phyloP scores from a whole-genome alignment of 1,140 invertebrate species.

The Bombyx mandarina region DNA sequence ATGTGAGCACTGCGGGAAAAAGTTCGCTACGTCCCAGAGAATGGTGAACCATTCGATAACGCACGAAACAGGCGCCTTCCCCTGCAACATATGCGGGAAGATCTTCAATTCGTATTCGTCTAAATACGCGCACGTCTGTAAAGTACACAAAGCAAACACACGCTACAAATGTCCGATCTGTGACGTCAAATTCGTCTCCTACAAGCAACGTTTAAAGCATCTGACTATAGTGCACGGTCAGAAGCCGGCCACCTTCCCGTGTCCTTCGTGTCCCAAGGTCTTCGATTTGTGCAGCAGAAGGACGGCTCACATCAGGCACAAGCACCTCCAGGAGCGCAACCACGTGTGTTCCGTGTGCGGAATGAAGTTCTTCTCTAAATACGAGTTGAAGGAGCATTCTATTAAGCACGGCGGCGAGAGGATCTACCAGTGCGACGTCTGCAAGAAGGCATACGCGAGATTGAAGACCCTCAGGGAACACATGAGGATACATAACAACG shows the following conservation, averaged over 20 bases:
- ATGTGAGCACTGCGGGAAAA: conserved; percentile 64
- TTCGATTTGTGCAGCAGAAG: conserved; percentile 54
- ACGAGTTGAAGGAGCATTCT: conserved; percentile 52
- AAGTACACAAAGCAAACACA: conserved; percentile 48
- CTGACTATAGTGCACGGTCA: conserved; percentile 45
- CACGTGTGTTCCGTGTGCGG: conserved; percentile 53
- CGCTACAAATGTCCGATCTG: conserved; percentile 60
- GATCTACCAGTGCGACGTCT: conserved; percentile 60
- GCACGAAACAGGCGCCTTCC: conserved; percentile 51
- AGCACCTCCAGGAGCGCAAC: conserved; percentile 53
- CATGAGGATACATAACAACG: conserved; percentile 65
- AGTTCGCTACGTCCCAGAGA: conserved; percentile 50
- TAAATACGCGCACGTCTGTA: conserved; percentile 43
- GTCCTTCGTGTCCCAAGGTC: conserved; percentile 48
- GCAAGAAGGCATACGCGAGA: conserved; percentile 70
- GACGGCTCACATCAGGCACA: conserved; percentile 45
- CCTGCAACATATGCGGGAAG: conserved; percentile 52
- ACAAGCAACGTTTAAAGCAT: conserved; percentile 55
- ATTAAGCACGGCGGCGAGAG: conserved; percentile 55
- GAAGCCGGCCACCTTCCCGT: conserved; percentile 46
- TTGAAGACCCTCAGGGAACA: conserved; percentile 71
- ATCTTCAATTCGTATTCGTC: conserved; percentile 36
- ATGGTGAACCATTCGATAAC: conserved; percentile 50
- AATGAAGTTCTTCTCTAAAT: conserved; percentile 59
- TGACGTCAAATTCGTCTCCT: conserved; percentile 52